Conservation (phyloP, 2,888 invertebrate genomes). For the Phyllotreta cruciferae region DNA sequence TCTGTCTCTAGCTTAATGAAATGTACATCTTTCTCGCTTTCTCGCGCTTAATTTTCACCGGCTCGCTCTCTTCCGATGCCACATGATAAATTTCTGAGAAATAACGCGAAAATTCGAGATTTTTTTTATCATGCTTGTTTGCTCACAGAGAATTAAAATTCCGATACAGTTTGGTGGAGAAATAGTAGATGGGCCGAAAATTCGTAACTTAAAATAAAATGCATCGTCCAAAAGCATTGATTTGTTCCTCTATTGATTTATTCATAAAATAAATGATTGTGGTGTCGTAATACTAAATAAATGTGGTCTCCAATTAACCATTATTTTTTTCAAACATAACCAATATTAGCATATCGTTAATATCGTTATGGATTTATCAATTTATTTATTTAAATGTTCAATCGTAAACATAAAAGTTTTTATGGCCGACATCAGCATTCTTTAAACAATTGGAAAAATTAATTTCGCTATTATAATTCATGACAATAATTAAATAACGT, state of each 20-base stretch:
- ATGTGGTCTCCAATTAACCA: not conserved
- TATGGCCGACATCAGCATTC: not conserved
- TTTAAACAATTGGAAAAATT: conserved; percentile 8
- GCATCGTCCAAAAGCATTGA: not conserved
- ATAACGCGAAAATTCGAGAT: conserved; percentile 44
- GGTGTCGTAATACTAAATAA: not conserved
- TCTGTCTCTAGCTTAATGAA: conserved; percentile 62
- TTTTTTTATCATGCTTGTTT: conserved; percentile 36
- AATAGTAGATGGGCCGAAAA: conserved; percentile 2
- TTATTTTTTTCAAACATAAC: not conserved
- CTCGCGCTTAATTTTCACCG: conserved; percentile 49
- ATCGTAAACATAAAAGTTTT: conserved; percentile 9
- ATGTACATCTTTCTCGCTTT: conserved; percentile 58
- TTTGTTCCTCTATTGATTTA: too few relatives aligned
- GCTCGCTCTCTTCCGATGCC: conserved; percentile 49
- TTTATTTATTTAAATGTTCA: conserved; percentile 8
- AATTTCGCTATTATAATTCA: conserved; percentile 5
- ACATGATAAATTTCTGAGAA: conserved; percentile 55
- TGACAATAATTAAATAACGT: conserved; percentile 5
- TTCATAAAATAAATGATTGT: too few relatives aligned
- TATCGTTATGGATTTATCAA: conserved; percentile 5
- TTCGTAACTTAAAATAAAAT: too few relatives aligned
- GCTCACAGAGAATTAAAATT: conserved; percentile 42
- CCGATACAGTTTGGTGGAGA: conserved; percentile 31
- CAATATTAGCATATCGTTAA: conserved; percentile 1